Conservation (phyloP, 2,797 vertebrate genomes). For the Ispidina picta region DNA sequence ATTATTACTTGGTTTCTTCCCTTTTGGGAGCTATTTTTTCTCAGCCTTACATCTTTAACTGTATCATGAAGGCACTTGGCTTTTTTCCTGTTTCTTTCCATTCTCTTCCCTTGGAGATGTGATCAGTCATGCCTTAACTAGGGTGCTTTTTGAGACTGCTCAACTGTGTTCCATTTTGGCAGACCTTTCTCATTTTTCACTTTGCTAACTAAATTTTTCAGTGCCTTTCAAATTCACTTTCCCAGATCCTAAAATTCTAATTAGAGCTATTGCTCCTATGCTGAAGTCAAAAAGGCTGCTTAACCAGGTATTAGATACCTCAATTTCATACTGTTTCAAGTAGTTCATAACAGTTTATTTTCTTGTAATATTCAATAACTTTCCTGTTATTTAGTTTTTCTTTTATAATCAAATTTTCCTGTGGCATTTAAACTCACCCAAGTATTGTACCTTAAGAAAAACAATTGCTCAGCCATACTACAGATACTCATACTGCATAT, state of each 20-base stretch:
- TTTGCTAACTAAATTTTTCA: not conserved
- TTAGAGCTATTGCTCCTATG: not conserved
- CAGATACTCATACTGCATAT: not conserved
- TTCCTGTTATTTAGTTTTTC: not conserved
- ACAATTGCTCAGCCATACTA: not conserved
- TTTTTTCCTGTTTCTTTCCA: constrained; percentile 21
- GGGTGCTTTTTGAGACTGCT: not conserved
- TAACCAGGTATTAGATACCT: not conserved
- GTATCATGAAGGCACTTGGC: not conserved
- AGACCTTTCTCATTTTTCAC: not conserved
- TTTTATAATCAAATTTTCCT: not conserved
- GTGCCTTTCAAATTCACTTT: not conserved
- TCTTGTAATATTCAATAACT: not conserved
- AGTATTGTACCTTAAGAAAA: not conserved
- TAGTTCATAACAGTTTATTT: not conserved
- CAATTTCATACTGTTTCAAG: not conserved
- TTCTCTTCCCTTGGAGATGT: constrained; percentile 18
- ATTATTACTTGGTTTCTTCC: not conserved
- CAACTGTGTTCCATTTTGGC: not conserved
- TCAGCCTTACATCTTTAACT: constrained; percentile 7
- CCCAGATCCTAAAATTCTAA: not conserved
- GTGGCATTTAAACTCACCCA: not conserved
- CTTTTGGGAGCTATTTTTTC: not conserved
- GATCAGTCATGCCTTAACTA: constrained; percentile 37
- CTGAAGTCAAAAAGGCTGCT: not conserved